Evolutionary conservation across 2,797 vertebrate genomes (phyloP), one percentile per base, ranked within the genome.

Genomic region (Florisuga fusca): DNA sequence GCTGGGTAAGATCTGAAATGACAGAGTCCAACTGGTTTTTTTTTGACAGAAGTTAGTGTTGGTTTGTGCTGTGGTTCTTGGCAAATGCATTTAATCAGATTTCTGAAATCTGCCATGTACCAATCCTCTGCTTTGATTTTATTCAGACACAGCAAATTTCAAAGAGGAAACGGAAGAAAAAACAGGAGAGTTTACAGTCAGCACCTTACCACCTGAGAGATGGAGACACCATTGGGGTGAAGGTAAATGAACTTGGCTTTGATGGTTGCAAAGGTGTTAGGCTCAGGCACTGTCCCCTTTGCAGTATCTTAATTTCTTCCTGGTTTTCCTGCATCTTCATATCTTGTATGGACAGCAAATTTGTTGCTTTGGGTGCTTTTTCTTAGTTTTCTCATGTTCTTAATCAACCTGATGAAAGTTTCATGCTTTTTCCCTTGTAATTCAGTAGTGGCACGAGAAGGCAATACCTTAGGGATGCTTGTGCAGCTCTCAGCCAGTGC

Each of bases 191-290:
- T 62, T 97, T 99, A 41, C 98, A 98, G 69, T 98, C 98, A 46
- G 98, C 98, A 0, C 99, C 99, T 4, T 99, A 99, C 73, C 98
- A 98, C 89, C 95, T 99, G 78, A 99, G 98, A 97, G 99, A 99
- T 71, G 99, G 99, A 15, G 99, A 99, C 79, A 94, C 97, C 10
- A 98, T 99, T 34, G 99, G 99, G 14, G 93, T 99, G 69, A 99
- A 99, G 99, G 99, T 99, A 92, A 93, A 83, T 50, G 6, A n/a
- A 36, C 5, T 11, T 33, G 45, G 31, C 6, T 77, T 82, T 23
- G 43, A 10, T 50, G 16, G 16, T n/a, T 78, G 43, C 26, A 22
- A 0, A 0, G 67, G 58, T 33, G 27, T 62, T 8, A 16, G 55
- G 7, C 46, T 69, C 38, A n/a, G 20, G 31, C 20, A 6, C 25